Evolutionary conservation across 2,888 invertebrate species (phyloP).

Genomic region (Erannis defoliaria): DNA sequence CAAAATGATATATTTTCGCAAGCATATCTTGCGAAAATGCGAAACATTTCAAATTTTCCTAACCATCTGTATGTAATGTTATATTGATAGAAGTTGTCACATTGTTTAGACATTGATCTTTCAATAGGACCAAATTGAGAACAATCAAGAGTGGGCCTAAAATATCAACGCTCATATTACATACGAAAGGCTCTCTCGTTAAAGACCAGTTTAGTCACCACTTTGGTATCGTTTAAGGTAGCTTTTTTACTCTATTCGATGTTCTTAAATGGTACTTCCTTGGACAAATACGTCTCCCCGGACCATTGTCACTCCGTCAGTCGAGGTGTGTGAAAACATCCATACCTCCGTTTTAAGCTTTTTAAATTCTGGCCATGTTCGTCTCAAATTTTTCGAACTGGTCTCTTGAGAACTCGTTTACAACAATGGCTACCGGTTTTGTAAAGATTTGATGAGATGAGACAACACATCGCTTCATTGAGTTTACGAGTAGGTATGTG

Average conservation of each 20-base stretch:
- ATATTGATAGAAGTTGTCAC: slow-evolving; percentile 44
- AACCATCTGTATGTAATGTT: slow-evolving; percentile 21
- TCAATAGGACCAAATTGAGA: slow-evolving; percentile 61
- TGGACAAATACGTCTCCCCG: slow-evolving; percentile 25
- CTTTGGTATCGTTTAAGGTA: slow-evolving; percentile 25
- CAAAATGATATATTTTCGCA: no score
- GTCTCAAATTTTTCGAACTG: slow-evolving; percentile 41
- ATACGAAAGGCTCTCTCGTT: slow-evolving; percentile 29
- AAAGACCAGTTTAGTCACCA: slow-evolving; percentile 32
- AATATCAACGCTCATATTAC: slow-evolving; percentile 52
- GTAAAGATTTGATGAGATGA: slow-evolving; percentile 43
- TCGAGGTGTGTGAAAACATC: slow-evolving; percentile 42
- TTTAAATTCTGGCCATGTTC: slow-evolving; percentile 37
- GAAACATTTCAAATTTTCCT: slow-evolving; percentile 1
- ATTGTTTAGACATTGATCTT: slow-evolving; percentile 55
- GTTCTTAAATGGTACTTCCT: slow-evolving; percentile 28
- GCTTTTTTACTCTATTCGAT: slow-evolving; percentile 18
- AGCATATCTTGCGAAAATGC: no score
- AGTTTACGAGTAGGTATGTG: slow-evolving; percentile 40
- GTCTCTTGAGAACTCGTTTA: slow-evolving; percentile 46
- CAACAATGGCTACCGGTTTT: slow-evolving; percentile 48
- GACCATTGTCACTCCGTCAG: slow-evolving; percentile 32
- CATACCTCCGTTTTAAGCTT: slow-evolving; percentile 30
- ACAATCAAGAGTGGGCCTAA: slow-evolving; percentile 57
- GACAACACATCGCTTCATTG: slow-evolving; percentile 45